Conservation (phyloP, 2,113 vertebrate genomes). For the Hydrochoerus hydrochaeris region DNA sequence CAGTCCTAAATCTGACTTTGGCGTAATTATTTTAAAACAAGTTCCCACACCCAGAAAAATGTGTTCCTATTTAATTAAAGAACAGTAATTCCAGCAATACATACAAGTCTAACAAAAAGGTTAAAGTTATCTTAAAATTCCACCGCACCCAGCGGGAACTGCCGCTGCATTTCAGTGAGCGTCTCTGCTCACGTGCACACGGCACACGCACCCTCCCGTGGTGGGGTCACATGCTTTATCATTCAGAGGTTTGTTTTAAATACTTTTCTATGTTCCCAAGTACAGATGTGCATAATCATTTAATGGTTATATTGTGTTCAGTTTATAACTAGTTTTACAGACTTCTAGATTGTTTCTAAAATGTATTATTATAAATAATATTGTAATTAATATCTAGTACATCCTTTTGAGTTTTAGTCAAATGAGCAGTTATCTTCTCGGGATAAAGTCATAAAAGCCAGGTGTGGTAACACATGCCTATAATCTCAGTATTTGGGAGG, state of each 20-base stretch:
- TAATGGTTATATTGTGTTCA: not conserved
- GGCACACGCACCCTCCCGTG: not conserved
- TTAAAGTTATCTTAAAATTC: not conserved
- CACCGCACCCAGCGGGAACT: not conserved
- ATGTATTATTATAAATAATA: not conserved
- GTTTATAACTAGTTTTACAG: not conserved
- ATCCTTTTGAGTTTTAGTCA: constrained; percentile 6
- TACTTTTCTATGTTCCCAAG: constrained; percentile 27
- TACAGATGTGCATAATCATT: constrained; percentile 20
- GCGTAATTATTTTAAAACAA: constrained; percentile 8
- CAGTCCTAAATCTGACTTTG: constrained; percentile 41
- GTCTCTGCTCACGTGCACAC: not conserved
- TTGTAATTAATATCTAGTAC: not conserved
- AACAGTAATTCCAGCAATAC: not conserved
- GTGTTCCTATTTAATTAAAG: constrained; percentile 29
- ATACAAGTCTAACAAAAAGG: not conserved
- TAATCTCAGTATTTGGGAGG: not conserved
- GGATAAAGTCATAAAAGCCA: not conserved
- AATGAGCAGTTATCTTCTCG: not conserved
- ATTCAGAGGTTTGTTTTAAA: not conserved
- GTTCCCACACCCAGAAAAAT: constrained; percentile 26
- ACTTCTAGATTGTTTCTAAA: not conserved
- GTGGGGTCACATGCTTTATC: not conserved
- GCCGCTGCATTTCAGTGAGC: not conserved
- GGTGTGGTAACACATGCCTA: not conserved